Base-by-base conservation (phyloP, 2,888 invertebrate species). In the Aphodius granarius region DNA sequence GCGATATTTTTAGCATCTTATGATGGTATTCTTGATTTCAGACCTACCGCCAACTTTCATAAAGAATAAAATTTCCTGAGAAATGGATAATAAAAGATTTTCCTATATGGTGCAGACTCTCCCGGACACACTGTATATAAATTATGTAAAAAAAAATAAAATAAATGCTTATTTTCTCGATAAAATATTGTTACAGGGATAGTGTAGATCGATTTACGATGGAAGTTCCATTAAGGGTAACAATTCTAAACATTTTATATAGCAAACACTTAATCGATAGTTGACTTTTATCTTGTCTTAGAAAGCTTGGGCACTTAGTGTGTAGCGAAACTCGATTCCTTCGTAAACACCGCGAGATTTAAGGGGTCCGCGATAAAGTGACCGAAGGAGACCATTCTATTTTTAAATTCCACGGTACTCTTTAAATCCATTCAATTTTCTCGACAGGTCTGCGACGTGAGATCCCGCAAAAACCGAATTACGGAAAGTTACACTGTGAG, bases 251-350 rank as follows among this genome's bases (percentile, higher is more conserved):
- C 20, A 22, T 22, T 20, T 68, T 68, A 68, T 68, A 68, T 15
- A 68, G 22, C 68, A 65, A 65, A 65, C 65, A 68, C 68, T 20
- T 21, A 68, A 68, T 68, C 68, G 68, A 68, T 68, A 68, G 68
- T 20, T 68, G 22, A 68, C 22, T 68, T 43, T 43, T 43, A 43
- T 43, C 43, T 43, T 43, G 43, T 43, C 43, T 43, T 43, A 43
- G 43, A 13, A 43, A 13, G 13, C 2, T 43, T 43, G 6, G 43
- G 9, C 43, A 43, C 43, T 43, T 43, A 43, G 43, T 6, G 43
- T 13, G 43, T 43, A 43, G 43, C 43, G 43, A 43, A 9, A 43
- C 43, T 43, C 43, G 43, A 43, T 43, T 9, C 43, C 43, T 43
- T 43, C 43, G 43, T 13, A 43, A 43, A 43, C 43, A 43, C 43